These are phyloP conservation scores for Cotesia vestalis DNA, from an alignment of 1,140 invertebrate genomes.

Conservation along the genomic window DNA sequence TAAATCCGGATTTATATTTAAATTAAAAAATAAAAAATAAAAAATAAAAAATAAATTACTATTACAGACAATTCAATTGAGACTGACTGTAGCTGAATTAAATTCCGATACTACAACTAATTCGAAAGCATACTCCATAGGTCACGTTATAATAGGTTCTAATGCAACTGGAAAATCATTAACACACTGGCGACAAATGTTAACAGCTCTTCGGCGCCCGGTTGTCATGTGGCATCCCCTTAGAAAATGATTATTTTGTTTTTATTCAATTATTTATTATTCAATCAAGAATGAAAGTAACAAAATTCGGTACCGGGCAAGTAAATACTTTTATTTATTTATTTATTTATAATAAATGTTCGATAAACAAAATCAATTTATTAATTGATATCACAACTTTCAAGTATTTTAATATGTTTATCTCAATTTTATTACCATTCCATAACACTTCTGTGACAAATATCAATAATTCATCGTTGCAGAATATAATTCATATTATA, in stretches of 20 bases:
- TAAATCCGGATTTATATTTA: background rate
- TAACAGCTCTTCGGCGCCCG: conserved; percentile 80
- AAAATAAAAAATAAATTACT: conserved; percentile 37
- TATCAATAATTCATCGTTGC: conserved; percentile 31
- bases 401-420: no score
- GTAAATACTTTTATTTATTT: no score
- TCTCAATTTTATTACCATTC: background rate
- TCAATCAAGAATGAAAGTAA: background rate
- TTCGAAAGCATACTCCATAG: conserved; percentile 69
- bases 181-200: conserved; percentile 87
- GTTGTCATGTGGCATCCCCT: conserved; percentile 87
- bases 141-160: conserved; percentile 78
- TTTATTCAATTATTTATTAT: no score
- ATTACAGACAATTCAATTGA: conserved; percentile 74
- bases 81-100: conserved; percentile 73
- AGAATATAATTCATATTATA: conserved; percentile 25
- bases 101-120: conserved; percentile 57
- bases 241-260: conserved; percentile 65
- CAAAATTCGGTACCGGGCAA: no score
- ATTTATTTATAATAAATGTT: no score
- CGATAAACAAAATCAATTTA: background rate
- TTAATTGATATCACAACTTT: no score
- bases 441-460: conserved; percentile 13
- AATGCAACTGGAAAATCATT: conserved; percentile 74
- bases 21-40: conserved; percentile 18